Conservation (phyloP, 2,888 invertebrate species). For the Euspilapteryx auroguttella region DNA sequence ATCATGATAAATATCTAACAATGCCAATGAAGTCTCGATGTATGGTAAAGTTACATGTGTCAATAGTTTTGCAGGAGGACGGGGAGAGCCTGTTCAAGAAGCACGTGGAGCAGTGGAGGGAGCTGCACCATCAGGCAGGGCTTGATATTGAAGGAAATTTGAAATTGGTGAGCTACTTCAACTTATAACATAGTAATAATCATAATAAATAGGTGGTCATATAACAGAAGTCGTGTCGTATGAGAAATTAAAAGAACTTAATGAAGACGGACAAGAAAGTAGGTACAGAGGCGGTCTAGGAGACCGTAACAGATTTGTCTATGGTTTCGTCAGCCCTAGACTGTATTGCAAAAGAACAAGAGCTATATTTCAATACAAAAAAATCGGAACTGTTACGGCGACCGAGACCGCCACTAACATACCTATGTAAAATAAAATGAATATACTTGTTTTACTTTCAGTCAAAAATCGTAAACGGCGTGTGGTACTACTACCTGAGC, state of each 20-base stretch:
- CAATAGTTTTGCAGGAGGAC: slow-evolving; percentile 46
- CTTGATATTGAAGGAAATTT: slow-evolving; percentile 51
- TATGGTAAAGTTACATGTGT: slow-evolving; percentile 18
- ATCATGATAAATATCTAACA: too few species aligned
- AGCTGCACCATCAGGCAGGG: slow-evolving; percentile 44
- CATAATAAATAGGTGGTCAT: too few species aligned
- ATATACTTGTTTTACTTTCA: slow-evolving; percentile 17
- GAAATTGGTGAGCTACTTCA: slow-evolving; percentile 31
- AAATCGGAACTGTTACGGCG: not conserved
- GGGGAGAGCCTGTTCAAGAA: slow-evolving; percentile 37
- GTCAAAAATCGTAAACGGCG: slow-evolving; percentile 54
- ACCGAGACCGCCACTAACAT: too few species aligned
- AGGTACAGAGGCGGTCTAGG: too few species aligned
- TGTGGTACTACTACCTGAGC: slow-evolving; percentile 61
- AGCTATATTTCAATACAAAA: not conserved
- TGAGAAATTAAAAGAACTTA: too few species aligned
- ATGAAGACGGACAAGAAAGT: too few species aligned
- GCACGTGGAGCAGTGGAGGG: slow-evolving; percentile 49
- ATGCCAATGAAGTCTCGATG: not conserved
- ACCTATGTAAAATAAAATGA: not conserved
- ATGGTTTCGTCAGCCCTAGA: not conserved
- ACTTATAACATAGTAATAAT: too few species aligned
- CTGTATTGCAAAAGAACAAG: too few species aligned
- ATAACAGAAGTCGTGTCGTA: too few species aligned
- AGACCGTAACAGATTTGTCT: not conserved